Evolutionary conservation across 2,113 vertebrate species (phyloP), one percentile per base, ranked within the genome.

Genomic region (Pyrgilauda ruficollis): DNA sequence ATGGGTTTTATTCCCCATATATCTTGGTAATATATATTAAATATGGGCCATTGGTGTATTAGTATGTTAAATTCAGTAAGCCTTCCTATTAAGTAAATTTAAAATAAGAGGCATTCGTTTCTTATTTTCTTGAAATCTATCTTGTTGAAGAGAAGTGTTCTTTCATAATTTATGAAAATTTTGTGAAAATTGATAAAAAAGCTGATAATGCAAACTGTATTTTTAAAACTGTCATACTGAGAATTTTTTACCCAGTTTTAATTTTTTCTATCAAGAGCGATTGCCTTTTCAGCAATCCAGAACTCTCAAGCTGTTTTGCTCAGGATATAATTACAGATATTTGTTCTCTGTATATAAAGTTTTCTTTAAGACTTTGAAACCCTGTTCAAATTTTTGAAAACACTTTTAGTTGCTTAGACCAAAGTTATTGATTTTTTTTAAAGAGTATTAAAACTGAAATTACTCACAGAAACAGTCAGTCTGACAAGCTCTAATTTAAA

Each of bases 271-370:
- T 61, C 6, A 76, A 91, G 47, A 89, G 4, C 19, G 30, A 27
- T 87, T 94, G 55, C 16, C 15, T 72, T 84, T 66, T 52, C 28
- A 79, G 16, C 39, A 91, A 31, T 15, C 41, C 61, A 87, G 59
- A 91, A 78, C 44, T 74, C 30, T 8, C 9, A 50, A 26, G n/a
- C 49, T 59, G 49, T 91, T 96, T 89, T 90, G 41, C 61, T 19
- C 4, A 13, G 21, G 19, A 47, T 62, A 33, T 23, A 87, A 84
- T 73, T 84, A 68, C 7, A 84, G 53, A 43, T 69, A 66, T 10
- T 74, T 88, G 5, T 94, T 95, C 18, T 79, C 28, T 56, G 3
- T 69, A 13, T 84, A 50, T 15, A 91, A 95, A 91, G 64, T 77
- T 2, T 56, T 81, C 20, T 84, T 90, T 63, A 91, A 28, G 43